Percentiles rank a stretch among this genome's conserved stretches.
Evolutionary conservation across 2,888 invertebrate species (phyloP).

Genomic region (Mythimna ferrago): DNA sequence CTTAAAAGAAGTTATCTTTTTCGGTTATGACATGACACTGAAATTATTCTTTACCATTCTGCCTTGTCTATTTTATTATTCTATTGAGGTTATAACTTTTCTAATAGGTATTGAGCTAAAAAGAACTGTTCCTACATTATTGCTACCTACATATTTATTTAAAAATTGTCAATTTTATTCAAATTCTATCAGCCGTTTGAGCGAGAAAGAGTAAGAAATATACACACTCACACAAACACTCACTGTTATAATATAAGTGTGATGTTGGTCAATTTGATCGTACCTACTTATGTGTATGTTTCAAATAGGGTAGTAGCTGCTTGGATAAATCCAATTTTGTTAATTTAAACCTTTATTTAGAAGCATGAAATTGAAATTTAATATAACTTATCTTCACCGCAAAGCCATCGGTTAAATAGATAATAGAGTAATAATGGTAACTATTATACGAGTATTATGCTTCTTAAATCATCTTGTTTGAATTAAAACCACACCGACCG

Average conservation of each 20-base stretch:
- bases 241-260: too few species aligned
- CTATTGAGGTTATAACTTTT: background rate
- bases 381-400: background rate
- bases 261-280: too few species aligned
- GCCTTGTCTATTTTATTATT: background rate
- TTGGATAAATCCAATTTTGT: too few species aligned
- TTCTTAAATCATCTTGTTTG: background rate
- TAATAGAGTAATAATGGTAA: background rate
- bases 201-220: too few species aligned
- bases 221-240: too few species aligned
- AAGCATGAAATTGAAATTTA: too few species aligned
- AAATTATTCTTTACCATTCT: conserved; percentile 6
- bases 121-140: background rate
- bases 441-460: background rate
- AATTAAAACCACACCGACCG: background rate
- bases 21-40: background rate
- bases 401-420: background rate
- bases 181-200: too few species aligned
- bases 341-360: too few species aligned
- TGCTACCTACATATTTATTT: background rate
- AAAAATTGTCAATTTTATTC: too few species aligned
- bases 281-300: too few species aligned
- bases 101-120: background rate
- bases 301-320: too few species aligned
- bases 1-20: conserved; percentile 16